phyloP scores from a whole-genome alignment of 2,888 invertebrate species.

The Timema cristinae region DNA sequence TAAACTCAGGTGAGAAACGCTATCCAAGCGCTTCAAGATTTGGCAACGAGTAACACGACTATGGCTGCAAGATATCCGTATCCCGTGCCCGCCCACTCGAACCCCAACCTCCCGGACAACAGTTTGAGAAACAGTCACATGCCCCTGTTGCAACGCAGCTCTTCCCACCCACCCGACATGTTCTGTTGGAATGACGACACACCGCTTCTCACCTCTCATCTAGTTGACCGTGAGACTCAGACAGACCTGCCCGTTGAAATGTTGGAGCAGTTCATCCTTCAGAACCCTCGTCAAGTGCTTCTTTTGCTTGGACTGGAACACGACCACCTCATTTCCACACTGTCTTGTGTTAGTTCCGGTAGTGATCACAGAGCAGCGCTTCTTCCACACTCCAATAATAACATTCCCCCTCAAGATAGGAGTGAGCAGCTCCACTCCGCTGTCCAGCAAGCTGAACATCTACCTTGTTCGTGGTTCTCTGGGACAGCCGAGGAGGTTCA shows the following conservation, averaged over 20 bases:
- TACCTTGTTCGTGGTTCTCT: slow-evolving; percentile 38
- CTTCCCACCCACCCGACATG: slow-evolving; percentile 81
- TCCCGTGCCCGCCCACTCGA: slow-evolving; percentile 65
- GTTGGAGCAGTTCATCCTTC: slow-evolving; percentile 61
- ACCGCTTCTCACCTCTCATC: slow-evolving; percentile 20
- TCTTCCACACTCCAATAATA: slow-evolving; percentile 39
- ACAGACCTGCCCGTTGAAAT: slow-evolving; percentile 59
- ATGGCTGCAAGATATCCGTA: slow-evolving; percentile 52
- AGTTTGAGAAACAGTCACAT: slow-evolving; percentile 43
- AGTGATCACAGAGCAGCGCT: not conserved
- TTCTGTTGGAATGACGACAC: slow-evolving; percentile 67
- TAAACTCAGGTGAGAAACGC: slow-evolving; percentile 68
- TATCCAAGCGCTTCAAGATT: slow-evolving; percentile 77
- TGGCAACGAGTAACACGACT: slow-evolving; percentile 58
- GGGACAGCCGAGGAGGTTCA: slow-evolving; percentile 16
- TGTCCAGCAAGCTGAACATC: slow-evolving; percentile 31
- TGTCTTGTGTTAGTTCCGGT: slow-evolving; percentile 23
- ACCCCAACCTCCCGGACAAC: slow-evolving; percentile 65
- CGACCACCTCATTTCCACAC: slow-evolving; percentile 38
- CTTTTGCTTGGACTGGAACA: slow-evolving; percentile 70
- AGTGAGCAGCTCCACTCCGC: slow-evolving; percentile 28
- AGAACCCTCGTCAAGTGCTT: slow-evolving; percentile 70
- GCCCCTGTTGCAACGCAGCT: slow-evolving; percentile 66
- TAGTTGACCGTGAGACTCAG: slow-evolving; percentile 51
- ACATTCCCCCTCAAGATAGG: slow-evolving; percentile 42